phyloP scores from a whole-genome alignment of 2,888 invertebrate species.

The Pollenia griseotomentosa region DNA sequence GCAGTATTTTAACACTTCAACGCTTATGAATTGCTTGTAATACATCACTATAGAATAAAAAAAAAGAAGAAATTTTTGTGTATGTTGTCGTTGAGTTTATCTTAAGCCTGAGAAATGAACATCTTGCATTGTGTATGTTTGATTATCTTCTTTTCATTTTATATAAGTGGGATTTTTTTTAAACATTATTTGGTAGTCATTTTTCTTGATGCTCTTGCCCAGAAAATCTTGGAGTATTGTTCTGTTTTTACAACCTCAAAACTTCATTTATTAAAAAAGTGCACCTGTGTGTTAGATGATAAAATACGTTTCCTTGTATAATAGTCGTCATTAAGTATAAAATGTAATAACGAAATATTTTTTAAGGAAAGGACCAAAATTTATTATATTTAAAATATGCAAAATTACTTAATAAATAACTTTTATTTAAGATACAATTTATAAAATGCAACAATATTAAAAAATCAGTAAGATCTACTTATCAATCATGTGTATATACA shows the following conservation, averaged over 20 bases:
- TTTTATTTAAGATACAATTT: no score
- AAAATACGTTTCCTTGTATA: not conserved
- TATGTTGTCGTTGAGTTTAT: slow-evolving; percentile 27
- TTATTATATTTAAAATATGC: not conserved
- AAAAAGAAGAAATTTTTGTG: slow-evolving; percentile 35
- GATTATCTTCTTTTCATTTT: slow-evolving; percentile 44
- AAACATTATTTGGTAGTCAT: not conserved
- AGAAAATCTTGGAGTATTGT: not conserved
- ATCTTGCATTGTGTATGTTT: slow-evolving; percentile 55
- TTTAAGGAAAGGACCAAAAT: not conserved
- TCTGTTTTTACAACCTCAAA: slow-evolving; percentile 25
- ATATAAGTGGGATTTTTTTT: not conserved
- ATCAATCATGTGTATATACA: no score
- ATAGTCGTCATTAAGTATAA: not conserved
- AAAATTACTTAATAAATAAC: not conserved
- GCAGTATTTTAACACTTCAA: slow-evolving; percentile 68
- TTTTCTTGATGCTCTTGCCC: not conserved
- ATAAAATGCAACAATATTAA: no score
- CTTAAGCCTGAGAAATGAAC: slow-evolving; percentile 67
- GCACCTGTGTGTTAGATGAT: slow-evolving; percentile 39
- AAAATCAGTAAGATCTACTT: no score
- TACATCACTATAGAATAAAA: slow-evolving; percentile 55
- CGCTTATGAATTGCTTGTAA: slow-evolving; percentile 68
- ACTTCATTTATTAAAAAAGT: slow-evolving; percentile 30
- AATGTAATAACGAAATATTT: not conserved